Conservation (phyloP, 2,888 invertebrate species). For the Lucinisca nassula region DNA sequence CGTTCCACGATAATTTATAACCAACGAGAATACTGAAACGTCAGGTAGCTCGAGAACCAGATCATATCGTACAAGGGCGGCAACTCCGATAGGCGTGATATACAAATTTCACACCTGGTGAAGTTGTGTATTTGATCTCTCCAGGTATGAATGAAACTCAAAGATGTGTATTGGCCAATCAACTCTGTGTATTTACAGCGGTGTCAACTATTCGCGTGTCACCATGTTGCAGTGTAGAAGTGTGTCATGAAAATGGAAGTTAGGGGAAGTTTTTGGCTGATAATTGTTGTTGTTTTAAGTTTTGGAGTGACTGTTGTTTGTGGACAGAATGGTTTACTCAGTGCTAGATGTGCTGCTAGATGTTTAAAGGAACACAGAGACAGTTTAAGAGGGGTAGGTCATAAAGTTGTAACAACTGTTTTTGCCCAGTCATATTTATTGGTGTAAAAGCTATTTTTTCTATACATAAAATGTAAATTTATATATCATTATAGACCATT, state of each 20-base stretch:
- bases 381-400: constrained; percentile 62
- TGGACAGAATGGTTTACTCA: constrained; percentile 70
- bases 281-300: constrained; percentile 69
- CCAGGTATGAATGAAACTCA: constrained; percentile 66
- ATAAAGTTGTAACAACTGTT: constrained; percentile 7
- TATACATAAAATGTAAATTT: too few species aligned
- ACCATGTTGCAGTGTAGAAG: constrained; percentile 42
- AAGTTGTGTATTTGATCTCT: constrained; percentile 29
- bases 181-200: constrained; percentile 41
- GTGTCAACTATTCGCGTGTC: constrained; percentile 60
- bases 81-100: constrained; percentile 9
- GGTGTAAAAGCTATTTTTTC: too few species aligned
- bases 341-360: constrained; percentile 67
- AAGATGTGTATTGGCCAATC: constrained; percentile 55
- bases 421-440: not conserved
- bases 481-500: too few species aligned
- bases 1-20: too few species aligned
- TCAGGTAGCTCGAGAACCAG: too few species aligned
- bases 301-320: constrained; percentile 67
- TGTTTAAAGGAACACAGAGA: constrained; percentile 68
- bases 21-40: too few species aligned
- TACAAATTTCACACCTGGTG: not conserved
- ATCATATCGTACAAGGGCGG: constrained; percentile 31
- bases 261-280: constrained; percentile 58
- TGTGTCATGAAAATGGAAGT: not conserved